Evolutionary conservation across 1,140 invertebrate species (phyloP).

Genomic region (Cataglyphis hispanica): DNA sequence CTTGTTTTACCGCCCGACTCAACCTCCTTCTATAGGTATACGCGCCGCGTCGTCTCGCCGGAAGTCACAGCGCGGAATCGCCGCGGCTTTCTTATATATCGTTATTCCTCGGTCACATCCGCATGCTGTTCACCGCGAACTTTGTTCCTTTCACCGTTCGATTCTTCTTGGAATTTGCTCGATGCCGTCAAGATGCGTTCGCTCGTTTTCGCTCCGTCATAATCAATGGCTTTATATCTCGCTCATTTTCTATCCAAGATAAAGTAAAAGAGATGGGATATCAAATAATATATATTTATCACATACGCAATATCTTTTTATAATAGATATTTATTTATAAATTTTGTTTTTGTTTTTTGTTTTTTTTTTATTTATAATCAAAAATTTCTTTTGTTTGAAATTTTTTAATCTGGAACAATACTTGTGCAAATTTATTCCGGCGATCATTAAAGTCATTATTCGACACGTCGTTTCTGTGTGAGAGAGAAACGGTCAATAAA

Average conservation of each 20-base stretch:
- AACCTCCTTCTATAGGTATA: conserved; percentile 25
- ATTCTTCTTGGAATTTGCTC: neutral
- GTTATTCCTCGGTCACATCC: neutral
- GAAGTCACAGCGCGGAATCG: conserved; percentile 64
- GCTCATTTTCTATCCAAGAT: neutral
- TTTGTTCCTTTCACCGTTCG: conserved; percentile 33
- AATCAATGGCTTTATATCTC: neutral
- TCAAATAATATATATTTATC: too few species aligned
- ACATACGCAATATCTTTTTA: neutral
- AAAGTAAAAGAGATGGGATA: neutral
- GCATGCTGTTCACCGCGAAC: conserved; percentile 37
- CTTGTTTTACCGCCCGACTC: conserved; percentile 73
- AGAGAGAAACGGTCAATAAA: conserved; percentile 25
- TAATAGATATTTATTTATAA: neutral
- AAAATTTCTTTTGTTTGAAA: neutral
- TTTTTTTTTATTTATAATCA: neutral
- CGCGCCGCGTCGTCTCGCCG: conserved; percentile 65
- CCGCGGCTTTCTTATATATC: conserved; percentile 32
- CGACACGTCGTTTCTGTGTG: conserved; percentile 36
- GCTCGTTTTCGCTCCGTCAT: conserved; percentile 5
- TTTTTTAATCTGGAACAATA: neutral
- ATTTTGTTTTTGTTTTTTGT: neutral
- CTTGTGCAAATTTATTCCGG: neutral
- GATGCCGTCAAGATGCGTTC: neutral
- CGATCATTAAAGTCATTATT: conserved; percentile 61